phyloP scores from a whole-genome alignment of 2,113 vertebrate species.

The Aptenodytes patagonicus region DNA sequence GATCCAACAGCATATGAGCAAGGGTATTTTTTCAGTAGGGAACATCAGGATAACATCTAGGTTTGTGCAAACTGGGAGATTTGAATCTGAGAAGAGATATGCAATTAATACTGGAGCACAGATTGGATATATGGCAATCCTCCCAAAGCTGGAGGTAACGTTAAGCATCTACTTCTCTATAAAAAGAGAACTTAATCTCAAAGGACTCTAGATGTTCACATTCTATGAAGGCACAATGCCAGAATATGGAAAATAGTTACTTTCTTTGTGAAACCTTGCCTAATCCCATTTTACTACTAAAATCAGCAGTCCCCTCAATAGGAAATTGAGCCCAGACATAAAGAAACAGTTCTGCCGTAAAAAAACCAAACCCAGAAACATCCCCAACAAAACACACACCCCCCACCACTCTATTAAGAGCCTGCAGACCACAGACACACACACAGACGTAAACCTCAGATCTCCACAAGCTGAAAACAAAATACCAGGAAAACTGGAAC shows the following conservation, averaged over 20 bases:
- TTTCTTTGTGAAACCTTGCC: not conserved
- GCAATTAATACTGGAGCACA: constrained; percentile 12
- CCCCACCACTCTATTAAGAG: not conserved
- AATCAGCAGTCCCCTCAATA: not conserved
- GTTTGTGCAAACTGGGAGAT: not conserved
- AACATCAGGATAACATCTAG: not conserved
- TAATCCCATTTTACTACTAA: constrained; percentile 16
- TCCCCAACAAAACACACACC: not conserved
- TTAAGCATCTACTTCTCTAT: not conserved
- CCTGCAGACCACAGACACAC: not conserved
- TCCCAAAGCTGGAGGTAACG: not conserved
- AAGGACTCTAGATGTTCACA: not conserved
- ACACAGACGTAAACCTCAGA: not conserved
- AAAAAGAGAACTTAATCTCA: constrained; percentile 1
- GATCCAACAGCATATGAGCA: not conserved
- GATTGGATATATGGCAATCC: not conserved
- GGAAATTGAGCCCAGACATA: not conserved
- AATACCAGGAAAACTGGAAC: not conserved
- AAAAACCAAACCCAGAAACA: not conserved
- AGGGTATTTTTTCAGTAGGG: not conserved
- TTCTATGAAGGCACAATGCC: not conserved
- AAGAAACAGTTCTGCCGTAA: not conserved
- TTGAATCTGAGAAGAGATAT: not conserved
- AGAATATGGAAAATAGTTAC: not conserved
- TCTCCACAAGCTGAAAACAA: not conserved